Conservation (phyloP, 2,797 vertebrate genomes). For the Enteromius mattozi region DNA sequence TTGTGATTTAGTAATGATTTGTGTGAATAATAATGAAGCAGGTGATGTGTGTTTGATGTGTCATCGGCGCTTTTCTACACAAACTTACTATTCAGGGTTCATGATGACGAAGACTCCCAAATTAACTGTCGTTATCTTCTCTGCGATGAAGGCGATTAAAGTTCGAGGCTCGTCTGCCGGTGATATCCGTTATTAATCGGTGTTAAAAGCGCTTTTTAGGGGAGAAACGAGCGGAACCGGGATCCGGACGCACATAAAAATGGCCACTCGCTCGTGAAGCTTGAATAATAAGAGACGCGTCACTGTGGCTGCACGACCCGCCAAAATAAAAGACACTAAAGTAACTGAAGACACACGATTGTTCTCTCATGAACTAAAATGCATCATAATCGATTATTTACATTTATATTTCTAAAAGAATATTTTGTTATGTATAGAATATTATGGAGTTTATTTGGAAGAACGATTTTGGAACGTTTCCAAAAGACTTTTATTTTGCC, state of each 20-base stretch:
- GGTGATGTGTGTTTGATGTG: slow-evolving; percentile 42
- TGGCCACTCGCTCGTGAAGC: slow-evolving; percentile 41
- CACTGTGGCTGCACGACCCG: background rate
- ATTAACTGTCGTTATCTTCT: slow-evolving; percentile 6
- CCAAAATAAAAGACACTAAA: slow-evolving; percentile 51
- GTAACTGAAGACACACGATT: rapidly evolving
- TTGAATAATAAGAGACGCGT: background rate
- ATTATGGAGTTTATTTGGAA: background rate
- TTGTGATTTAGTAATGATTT: background rate
- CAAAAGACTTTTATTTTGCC: background rate
- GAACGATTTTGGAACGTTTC: background rate
- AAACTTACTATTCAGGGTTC: slow-evolving; percentile 97
- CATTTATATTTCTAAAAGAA: background rate
- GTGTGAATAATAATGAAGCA: background rate
- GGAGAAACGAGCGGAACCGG: background rate
- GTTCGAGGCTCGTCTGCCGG: background rate
- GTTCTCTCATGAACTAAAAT: background rate
- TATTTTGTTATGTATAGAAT: background rate
- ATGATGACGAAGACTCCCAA: slow-evolving; percentile 80
- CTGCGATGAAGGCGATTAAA: background rate
- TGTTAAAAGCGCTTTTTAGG: background rate
- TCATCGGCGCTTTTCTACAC: slow-evolving; percentile 30
- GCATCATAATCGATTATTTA: background rate
- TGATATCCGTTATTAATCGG: background rate
- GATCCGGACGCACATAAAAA: slow-evolving; percentile 18